These are phyloP conservation scores for Papilio protenor DNA, from an alignment of 2,888 invertebrate genomes.

Conservation along the genomic window DNA sequence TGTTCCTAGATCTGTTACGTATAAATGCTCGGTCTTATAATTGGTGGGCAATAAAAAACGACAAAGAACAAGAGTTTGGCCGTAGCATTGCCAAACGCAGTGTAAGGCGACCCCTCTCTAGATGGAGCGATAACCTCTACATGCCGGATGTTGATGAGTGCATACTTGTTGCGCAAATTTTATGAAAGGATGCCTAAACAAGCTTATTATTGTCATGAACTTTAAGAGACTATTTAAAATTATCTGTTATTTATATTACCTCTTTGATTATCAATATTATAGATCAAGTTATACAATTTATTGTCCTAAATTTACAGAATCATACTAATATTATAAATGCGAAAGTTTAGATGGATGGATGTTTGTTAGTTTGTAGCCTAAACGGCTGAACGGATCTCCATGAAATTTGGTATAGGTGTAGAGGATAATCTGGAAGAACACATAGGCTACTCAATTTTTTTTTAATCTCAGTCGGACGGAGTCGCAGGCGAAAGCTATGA, in stretches of 20 bases:
- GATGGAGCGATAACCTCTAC: constrained; percentile 20
- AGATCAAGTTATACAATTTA: background rate
- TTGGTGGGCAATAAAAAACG: background rate
- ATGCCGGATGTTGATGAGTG: constrained; percentile 19
- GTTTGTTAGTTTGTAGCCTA: too few relatives aligned
- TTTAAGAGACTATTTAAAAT: background rate
- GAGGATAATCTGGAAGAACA: too few relatives aligned
- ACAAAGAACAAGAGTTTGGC: constrained; percentile 13
- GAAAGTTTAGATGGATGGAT: too few relatives aligned
- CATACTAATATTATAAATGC: too few relatives aligned
- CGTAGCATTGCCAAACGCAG: constrained; percentile 1
- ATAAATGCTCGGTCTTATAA: background rate
- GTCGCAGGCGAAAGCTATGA: too few relatives aligned
- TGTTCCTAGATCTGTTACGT: background rate
- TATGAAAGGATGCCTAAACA: constrained; percentile 1
- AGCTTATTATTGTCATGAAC: background rate
- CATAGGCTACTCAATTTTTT: too few relatives aligned
- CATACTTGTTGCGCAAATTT: constrained; percentile 7
- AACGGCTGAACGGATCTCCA: too few relatives aligned
- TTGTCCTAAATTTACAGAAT: too few relatives aligned
- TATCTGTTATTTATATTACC: background rate
- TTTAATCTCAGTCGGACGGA: too few relatives aligned
- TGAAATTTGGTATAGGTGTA: too few relatives aligned
- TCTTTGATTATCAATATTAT: background rate
- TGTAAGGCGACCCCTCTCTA: constrained; percentile 12